These are phyloP conservation scores for Chrysomallon squamiferum DNA, from an alignment of 1,140 invertebrate species.

Conservation along the genomic window DNA sequence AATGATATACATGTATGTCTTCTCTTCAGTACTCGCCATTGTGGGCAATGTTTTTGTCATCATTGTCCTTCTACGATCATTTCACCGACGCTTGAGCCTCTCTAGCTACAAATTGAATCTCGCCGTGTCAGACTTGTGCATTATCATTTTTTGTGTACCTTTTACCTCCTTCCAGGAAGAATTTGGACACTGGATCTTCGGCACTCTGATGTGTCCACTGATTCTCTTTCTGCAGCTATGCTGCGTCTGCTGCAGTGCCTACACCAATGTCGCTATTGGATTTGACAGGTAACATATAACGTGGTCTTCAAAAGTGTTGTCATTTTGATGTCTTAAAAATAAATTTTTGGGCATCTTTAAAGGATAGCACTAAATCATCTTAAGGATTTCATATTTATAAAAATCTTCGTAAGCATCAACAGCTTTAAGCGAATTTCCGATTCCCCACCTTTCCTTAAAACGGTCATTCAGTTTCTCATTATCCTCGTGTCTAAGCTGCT, in stretches of 20 bases:
- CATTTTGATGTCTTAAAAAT: too few species aligned
- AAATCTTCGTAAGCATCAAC: too few species aligned
- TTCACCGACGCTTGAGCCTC: background rate
- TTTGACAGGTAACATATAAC: slow-evolving; percentile 21
- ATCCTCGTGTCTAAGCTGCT: too few species aligned
- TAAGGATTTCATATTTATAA: too few species aligned
- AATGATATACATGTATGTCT: background rate
- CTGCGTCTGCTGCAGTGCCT: slow-evolving; percentile 40
- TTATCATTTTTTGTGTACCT: slow-evolving; percentile 53
- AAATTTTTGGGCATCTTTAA: too few species aligned
- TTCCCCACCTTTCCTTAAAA: too few species aligned
- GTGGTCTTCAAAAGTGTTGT: too few species aligned
- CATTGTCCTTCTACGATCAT: background rate
- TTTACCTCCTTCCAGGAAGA: slow-evolving; percentile 48
- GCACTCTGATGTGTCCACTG: slow-evolving; percentile 40
- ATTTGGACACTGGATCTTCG: slow-evolving; percentile 40
- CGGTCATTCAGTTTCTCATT: too few species aligned
- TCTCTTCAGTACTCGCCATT: background rate
- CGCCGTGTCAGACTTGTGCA: slow-evolving; percentile 24
- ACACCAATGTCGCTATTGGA: slow-evolving; percentile 34
- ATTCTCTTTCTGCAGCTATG: slow-evolving; percentile 46
- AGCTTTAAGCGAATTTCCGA: too few species aligned
- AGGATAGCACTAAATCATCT: too few species aligned
- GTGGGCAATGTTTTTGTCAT: background rate
- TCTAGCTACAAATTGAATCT: slow-evolving; percentile 20